These are phyloP conservation scores for Micromys minutus DNA, from an alignment of 2,113 vertebrate species.

Conservation along the genomic window DNA sequence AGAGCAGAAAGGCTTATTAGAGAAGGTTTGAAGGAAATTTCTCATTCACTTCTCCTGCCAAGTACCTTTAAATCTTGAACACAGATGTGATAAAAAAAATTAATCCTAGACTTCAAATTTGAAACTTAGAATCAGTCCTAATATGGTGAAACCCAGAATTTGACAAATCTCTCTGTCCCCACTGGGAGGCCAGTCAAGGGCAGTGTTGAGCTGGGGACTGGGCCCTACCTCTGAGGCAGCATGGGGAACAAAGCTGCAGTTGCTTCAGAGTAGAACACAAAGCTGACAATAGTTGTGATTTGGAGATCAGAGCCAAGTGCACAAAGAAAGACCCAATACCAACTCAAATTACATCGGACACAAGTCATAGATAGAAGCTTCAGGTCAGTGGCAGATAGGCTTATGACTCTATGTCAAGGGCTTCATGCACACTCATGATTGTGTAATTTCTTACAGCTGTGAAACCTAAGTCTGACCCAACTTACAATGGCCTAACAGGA, in stretches of 20 bases:
- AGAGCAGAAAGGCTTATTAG: neutral
- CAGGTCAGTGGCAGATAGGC: neutral
- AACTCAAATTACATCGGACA: neutral
- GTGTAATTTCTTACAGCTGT: neutral
- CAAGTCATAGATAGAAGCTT: neutral
- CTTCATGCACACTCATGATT: neutral
- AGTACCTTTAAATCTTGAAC: neutral
- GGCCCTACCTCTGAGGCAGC: neutral
- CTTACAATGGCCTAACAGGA: neutral
- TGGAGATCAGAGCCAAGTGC: neutral
- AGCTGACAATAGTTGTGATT: too few relatives aligned
- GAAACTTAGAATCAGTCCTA: neutral
- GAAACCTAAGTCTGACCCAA: neutral
- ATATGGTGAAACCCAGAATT: neutral
- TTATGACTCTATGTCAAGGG: neutral
- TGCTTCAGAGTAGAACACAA: neutral
- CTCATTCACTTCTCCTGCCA: neutral
- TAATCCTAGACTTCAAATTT: neutral
- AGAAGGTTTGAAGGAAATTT: neutral
- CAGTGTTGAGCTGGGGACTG: neutral
- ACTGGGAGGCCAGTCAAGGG: neutral
- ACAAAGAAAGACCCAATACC: neutral
- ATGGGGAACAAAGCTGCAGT: neutral
- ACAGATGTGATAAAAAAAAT: neutral
- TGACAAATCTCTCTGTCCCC: neutral